Percentiles rank a stretch among this genome's conserved stretches.
Conservation (phyloP, 2,797 vertebrate genomes). For the Ctenopoma multispine region DNA sequence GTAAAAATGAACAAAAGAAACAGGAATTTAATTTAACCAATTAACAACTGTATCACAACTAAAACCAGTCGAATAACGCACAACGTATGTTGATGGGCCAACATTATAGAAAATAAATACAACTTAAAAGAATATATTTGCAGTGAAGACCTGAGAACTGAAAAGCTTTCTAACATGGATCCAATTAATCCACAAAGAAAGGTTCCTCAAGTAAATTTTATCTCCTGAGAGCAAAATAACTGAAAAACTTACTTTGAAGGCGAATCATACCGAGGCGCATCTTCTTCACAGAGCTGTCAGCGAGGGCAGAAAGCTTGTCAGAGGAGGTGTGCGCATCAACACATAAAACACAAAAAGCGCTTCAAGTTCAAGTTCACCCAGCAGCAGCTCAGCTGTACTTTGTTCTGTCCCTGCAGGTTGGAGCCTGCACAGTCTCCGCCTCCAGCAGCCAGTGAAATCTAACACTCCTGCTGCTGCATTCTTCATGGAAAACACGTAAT, state of each 20-base stretch:
- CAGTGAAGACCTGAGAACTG: neutral
- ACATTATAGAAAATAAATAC: neutral
- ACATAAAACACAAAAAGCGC: slow-evolving; percentile 30
- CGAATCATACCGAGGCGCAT: slow-evolving; percentile 64
- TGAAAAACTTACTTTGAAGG: slow-evolving; percentile 77
- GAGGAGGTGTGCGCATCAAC: slow-evolving; percentile 14
- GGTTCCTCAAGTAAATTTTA: neutral
- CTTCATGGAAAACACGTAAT: neutral
- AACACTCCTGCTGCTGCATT: slow-evolving; percentile 43
- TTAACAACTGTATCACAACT: neutral
- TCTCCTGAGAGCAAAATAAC: neutral
- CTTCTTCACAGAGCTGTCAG: slow-evolving; percentile 24
- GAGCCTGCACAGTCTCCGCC: slow-evolving; percentile 68
- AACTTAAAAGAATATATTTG: neutral
- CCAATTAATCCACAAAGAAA: slow-evolving; percentile 57
- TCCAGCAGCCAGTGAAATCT: slow-evolving; percentile 58
- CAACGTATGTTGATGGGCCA: neutral
- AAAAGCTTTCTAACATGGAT: slow-evolving; percentile 38
- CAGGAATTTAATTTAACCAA: neutral
- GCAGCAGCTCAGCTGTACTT: slow-evolving; percentile 48
- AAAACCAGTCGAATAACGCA: neutral
- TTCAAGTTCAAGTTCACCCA: slow-evolving; percentile 40
- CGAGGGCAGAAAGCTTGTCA: slow-evolving; percentile 39
- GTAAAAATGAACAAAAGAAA: neutral
- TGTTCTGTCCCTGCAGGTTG: slow-evolving; percentile 50